Conservation (phyloP, 2,888 invertebrate genomes). For the Drosophila recens region DNA sequence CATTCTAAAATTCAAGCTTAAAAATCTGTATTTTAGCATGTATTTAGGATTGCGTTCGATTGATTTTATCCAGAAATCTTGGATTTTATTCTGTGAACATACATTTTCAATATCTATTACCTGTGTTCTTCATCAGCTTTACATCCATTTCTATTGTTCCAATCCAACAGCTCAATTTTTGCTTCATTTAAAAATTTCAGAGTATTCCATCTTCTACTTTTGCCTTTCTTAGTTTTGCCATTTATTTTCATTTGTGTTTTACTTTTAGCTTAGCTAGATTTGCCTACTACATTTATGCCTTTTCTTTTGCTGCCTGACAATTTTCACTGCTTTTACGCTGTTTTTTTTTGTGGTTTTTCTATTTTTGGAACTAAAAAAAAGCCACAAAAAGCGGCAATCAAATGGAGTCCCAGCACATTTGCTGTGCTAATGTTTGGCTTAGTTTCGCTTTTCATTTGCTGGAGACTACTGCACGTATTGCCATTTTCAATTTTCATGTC, state of each 20-base stretch:
- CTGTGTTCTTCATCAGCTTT: too few species aligned
- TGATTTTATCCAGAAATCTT: too few species aligned
- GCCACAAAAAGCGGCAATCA: slow-evolving; percentile 40
- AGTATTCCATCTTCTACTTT: slow-evolving; percentile 1
- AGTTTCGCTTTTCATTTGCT: slow-evolving; percentile 73
- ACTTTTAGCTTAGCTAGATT: slow-evolving; percentile 46
- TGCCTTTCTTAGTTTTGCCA: neutral
- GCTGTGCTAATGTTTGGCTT: slow-evolving; percentile 46
- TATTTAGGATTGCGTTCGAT: too few species aligned
- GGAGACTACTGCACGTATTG: slow-evolving; percentile 13
- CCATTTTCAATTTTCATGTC: slow-evolving; percentile 24
- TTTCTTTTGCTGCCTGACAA: slow-evolving; percentile 53
- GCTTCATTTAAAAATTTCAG: too few species aligned
- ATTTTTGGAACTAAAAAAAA: slow-evolving; percentile 59
- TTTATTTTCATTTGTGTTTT: slow-evolving; percentile 23
- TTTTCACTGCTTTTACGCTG: slow-evolving; percentile 45
- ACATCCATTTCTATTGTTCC: too few species aligned
- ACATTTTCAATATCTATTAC: too few species aligned
- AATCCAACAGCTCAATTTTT: too few species aligned
- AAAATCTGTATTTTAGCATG: too few species aligned
- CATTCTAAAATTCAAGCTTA: too few species aligned
- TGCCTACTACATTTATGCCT: slow-evolving; percentile 39
- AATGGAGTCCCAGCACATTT: slow-evolving; percentile 40
- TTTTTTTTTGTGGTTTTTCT: slow-evolving; percentile 25
- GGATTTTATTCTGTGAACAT: too few species aligned